Percentiles rank a stretch among this genome's conserved stretches.
phyloP scores from a whole-genome alignment of 2,113 vertebrate species.

The Phalacrocorax carbo region DNA sequence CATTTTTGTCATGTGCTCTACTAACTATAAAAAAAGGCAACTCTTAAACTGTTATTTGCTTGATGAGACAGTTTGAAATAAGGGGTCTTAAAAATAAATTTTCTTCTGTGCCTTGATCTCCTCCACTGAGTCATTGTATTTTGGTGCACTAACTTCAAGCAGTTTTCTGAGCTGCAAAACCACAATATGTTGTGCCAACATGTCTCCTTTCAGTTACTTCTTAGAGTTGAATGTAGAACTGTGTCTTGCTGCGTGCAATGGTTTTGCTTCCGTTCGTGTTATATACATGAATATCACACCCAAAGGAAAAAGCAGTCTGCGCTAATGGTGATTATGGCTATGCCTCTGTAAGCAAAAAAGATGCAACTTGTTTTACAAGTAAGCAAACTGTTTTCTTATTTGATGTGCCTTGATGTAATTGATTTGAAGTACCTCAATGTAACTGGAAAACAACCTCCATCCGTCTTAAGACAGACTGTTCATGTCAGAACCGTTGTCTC shows the following conservation, averaged over 20 bases:
- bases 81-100: background rate
- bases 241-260: accelerated
- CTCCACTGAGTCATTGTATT: background rate
- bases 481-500: background rate
- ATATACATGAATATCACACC: background rate
- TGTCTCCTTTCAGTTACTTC: background rate
- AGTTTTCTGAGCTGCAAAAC: background rate
- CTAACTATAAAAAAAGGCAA: background rate
- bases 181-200: accelerated
- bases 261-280: background rate
- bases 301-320: background rate
- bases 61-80: background rate
- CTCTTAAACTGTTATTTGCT: background rate
- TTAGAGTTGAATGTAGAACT: background rate
- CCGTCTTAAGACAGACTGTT: background rate
- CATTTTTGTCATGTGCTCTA: accelerated
- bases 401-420: background rate
- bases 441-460: background rate
- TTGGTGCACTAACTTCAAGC: background rate
- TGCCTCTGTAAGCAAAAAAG: background rate
- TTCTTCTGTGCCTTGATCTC: background rate
- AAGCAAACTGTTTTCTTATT: background rate
- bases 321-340: accelerated
- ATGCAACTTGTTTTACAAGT: background rate
- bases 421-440: background rate